Conservation (phyloP, 2,113 vertebrate genomes). For the Malurus alboscapulatus region DNA sequence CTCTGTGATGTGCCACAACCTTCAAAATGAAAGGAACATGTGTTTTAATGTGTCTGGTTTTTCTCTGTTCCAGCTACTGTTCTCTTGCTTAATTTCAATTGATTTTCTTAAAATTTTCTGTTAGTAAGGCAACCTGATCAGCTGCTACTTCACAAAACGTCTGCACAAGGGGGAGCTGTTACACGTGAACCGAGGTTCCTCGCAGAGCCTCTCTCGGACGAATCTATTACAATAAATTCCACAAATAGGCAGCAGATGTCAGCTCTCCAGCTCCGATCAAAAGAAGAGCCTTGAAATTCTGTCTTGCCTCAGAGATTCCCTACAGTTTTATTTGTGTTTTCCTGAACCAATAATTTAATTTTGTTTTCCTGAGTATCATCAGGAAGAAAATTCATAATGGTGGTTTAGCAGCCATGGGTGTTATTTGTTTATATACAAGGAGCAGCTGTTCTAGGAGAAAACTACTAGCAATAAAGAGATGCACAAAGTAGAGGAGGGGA, state of each 20-base stretch:
- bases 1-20: neutral
- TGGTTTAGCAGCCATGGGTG: neutral
- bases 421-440: constrained; percentile 14
- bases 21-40: neutral
- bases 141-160: neutral
- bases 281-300: constrained; percentile 18
- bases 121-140: neutral
- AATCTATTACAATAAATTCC: neutral
- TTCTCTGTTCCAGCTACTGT: neutral
- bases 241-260: constrained; percentile 46
- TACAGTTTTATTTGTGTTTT: constrained; percentile 6
- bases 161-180: constrained; percentile 16
- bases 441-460: neutral
- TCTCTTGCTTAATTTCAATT: neutral
- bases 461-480: neutral
- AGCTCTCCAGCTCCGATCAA: constrained; percentile 10
- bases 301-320: neutral
- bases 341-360: constrained; percentile 9
- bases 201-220: neutral
- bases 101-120: neutral
- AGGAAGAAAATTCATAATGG: constrained; percentile 11
- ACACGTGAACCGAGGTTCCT: neutral
- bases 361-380: constrained; percentile 2
- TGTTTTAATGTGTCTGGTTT: rapidly evolving
- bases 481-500: neutral